Evolutionary conservation across 2,797 vertebrate species (phyloP), one percentile per base, ranked within the genome.

Genomic region (Sebastes aleutianus): DNA sequence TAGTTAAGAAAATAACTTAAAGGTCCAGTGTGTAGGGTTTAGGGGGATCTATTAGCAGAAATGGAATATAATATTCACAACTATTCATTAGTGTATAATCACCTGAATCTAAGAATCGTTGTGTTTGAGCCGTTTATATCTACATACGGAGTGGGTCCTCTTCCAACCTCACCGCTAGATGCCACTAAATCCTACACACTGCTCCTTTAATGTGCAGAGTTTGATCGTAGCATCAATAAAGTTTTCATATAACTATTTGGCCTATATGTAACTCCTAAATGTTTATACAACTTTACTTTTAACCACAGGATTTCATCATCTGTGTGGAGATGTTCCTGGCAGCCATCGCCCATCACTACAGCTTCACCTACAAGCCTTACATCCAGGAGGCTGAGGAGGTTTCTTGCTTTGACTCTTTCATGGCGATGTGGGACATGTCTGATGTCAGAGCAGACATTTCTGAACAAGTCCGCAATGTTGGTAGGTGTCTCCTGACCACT

Each of bases 341-440:
- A 70, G 99, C 98, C 78, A 97, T 99, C 47, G 98, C 97, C 8
- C 98, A 99, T 91, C 98, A 99, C 93, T 98, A 96, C 92, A 98
- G 97, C 82, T 99, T 99, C 91, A 97, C 97, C 61, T 99, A 99
- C 89, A 99, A 98, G 93, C 98, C 99, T 0, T 99, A 99, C 8
- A 97, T 99, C 77, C 98, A 97, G 88, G 98, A 99, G 90, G 97
- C 97, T 24, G 98, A 99, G 85, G 97, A 99, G 78, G 98, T 96
- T 12, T 99, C 98, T 0, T 99, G 99, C 91, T 99, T 99, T 22
- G 97, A 99, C 91, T 99, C 98, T 8, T 99, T 99, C 80, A 95
- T 98, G 92, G 98, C 98, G 13, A 99, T 99, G 98, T 99, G 98
- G 99, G 99, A 99, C 91, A 94, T 99, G 84, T 99, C 99, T 22